Conservation (phyloP, 2,888 invertebrate species). For the Ormyrus nitidulus region DNA sequence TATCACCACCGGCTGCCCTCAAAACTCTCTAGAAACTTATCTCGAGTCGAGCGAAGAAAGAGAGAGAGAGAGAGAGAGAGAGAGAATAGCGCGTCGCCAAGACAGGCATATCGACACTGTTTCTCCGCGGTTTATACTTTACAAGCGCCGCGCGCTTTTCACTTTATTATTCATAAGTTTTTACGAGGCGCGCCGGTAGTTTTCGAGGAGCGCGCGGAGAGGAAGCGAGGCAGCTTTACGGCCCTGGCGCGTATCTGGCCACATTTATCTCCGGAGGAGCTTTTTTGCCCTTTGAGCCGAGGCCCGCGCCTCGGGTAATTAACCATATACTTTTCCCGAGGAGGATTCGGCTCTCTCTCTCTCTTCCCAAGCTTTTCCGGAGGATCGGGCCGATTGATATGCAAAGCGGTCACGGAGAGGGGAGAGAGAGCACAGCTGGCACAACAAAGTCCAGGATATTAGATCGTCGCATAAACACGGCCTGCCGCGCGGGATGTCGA, state of each 20-base stretch:
- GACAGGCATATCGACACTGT: constrained; percentile 23
- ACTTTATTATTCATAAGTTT: constrained; percentile 56
- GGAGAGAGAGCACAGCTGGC: constrained; percentile 38
- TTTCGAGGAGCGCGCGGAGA: constrained; percentile 45
- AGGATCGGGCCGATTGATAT: constrained; percentile 6
- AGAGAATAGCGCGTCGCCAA: not conserved
- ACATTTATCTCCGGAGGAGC: constrained; percentile 29
- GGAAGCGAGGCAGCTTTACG: constrained; percentile 38
- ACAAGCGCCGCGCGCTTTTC: constrained; percentile 45
- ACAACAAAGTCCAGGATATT: constrained; percentile 53
- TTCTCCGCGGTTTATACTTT: constrained; percentile 31
- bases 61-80: no score
- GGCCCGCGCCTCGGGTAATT: no score
- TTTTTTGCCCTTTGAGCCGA: not conserved
- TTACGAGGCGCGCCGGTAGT: constrained; percentile 41
- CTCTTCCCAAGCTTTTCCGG: no score
- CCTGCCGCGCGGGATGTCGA: not conserved
- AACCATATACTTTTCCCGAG: no score
- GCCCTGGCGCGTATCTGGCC: not conserved
- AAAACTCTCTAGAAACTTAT: constrained; percentile 33
- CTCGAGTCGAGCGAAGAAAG: not conserved
- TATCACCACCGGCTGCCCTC: constrained; percentile 12
- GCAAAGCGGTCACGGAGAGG: constrained; percentile 48
- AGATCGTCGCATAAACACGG: constrained; percentile 44
- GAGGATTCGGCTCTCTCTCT: no score